Base-by-base conservation (phyloP, 2,888 invertebrate genomes). In the Malthinus flaveolus region DNA sequence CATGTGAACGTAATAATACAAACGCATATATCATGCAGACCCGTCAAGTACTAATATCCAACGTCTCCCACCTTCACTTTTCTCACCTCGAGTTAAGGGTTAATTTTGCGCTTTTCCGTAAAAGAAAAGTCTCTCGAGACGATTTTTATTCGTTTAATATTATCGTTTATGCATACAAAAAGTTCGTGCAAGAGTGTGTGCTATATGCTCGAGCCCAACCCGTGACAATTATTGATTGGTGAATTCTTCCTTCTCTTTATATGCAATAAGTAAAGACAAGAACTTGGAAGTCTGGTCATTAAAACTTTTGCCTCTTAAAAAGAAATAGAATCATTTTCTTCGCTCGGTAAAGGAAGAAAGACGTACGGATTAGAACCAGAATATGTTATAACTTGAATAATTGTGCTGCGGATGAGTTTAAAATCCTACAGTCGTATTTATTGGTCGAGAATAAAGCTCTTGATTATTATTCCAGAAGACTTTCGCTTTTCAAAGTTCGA, bases 171-270 rank as follows among this genome's bases (percentile, higher is more conserved):
- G 39, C 56, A 57, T 61, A 61, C 54, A 57, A 54, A 53, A 57
- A 61, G 57, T 52, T 44, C 44, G 42, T 52, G 54, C 52, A 52
- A 51, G 52, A 62, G 62, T 60, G 58, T 62, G 52, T 51, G 48
- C 51, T 15, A 36, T 45, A 44, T 59, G 56, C 48, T 46, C 49
- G 50, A 63, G 69, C 69, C 72, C 69, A 68, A 67, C 70, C 83
- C 84, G 84, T 84, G 84, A 85, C 84, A 85, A 85, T 85, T 85
- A 85, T 85, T 84, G 84, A 85, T 85, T 85, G 84, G 23, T 83
- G 83, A 84, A 84, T 84, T 84, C 84, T 84, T 84, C 83, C 84
- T 74, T 75, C 73, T 70, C 71, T 75, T 74, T 74, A 73, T 74
- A 75, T 75, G 74, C 74, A 76, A 75, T 73, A 73, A 74, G 75